Percentiles rank a stretch among this genome's conserved stretches.
Evolutionary conservation across 2,797 vertebrate genomes (phyloP).

Genomic region (Austrolebias charrua): DNA sequence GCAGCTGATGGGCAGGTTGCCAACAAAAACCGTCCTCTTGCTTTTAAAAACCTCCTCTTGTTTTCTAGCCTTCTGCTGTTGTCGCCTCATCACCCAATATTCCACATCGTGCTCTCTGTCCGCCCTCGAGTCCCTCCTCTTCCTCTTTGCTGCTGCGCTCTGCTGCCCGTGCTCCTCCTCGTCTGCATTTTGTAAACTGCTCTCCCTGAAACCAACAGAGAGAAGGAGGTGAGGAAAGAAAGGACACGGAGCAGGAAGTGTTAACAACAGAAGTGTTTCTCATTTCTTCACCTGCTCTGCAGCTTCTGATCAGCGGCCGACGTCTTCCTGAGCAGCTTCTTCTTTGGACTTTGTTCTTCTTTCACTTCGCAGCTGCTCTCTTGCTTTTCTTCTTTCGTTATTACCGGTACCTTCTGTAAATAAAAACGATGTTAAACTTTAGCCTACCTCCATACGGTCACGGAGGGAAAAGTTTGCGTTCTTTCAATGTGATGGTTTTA

Average conservation of each 20-base stretch:
- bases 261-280: not conserved
- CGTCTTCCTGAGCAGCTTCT: constrained; percentile 29
- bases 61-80: constrained; percentile 38
- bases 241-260: not conserved
- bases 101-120: constrained; percentile 8
- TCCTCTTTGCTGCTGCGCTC: constrained; percentile 46
- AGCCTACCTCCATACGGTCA: not conserved
- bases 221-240: no score
- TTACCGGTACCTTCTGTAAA: constrained; percentile 14
- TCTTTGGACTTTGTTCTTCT: constrained; percentile 7
- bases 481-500: not conserved
- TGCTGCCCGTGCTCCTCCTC: constrained; percentile 71
- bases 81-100: constrained; percentile 59
- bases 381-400: constrained; percentile 10
- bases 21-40: constrained; percentile 91
- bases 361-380: constrained; percentile 24
- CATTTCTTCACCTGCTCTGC: constrained; percentile 61
- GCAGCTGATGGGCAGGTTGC: constrained; percentile 87
- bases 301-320: constrained; percentile 56
- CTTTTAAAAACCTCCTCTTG: constrained; percentile 76
- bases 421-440: not conserved
- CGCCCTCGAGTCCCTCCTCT: constrained; percentile 53
- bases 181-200: constrained; percentile 80
- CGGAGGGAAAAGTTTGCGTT: no score
- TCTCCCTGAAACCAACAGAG: constrained; percentile 77